Evolutionary conservation across 2,113 vertebrate species (phyloP), one percentile per base, ranked within the genome.

Genomic region (Stictonetta naevosa): DNA sequence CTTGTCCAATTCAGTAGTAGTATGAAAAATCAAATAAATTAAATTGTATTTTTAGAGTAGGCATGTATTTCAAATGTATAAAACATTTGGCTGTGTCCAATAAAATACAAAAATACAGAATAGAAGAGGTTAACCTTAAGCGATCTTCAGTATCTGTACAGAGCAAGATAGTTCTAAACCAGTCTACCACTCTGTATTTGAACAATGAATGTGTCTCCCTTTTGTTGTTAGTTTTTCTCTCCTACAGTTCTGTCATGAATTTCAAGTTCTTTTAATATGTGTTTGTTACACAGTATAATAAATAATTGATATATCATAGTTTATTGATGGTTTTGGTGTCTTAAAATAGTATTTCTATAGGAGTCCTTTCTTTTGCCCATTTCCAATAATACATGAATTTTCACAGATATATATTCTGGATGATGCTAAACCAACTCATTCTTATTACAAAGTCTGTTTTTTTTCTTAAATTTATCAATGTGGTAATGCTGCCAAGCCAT

Each of bases 401-500:
- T 23, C 31, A 68, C 5, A 73, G 55, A 73, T 88, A 5, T 90
- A 90, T 80, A 36, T 38, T 90, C 29, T 53, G 50, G 53, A 19
- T 74, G 34, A 73, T 80, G 91, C n/a, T 89, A 83, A 74, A 80
- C 50, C 36, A 77, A 66, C 31, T 80, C 31, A 72, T 76, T 82
- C 53, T 85, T 92, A 73, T 62, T 88, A 67, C 28, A 83, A 76
- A 78, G 26, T 2, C 63, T 76, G 84, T 71, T 76, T 93, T 93
- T 91, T 91, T 92, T 85, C 81, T 66, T 66, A 88, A 83, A 90
- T 91, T 91, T 96, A 91, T 95, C 93, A 92, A 88, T 67, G 53
- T 69, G 48, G 44, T 93, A 90, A 36, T 76, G 21, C 88, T 91
- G 64, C 58, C 79, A 94, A 97, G 21, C 44, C 63, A 74, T 92